These are phyloP conservation scores for Trochalopteron elliotii DNA, from an alignment of 2,113 vertebrate genomes.

Conservation along the genomic window DNA sequence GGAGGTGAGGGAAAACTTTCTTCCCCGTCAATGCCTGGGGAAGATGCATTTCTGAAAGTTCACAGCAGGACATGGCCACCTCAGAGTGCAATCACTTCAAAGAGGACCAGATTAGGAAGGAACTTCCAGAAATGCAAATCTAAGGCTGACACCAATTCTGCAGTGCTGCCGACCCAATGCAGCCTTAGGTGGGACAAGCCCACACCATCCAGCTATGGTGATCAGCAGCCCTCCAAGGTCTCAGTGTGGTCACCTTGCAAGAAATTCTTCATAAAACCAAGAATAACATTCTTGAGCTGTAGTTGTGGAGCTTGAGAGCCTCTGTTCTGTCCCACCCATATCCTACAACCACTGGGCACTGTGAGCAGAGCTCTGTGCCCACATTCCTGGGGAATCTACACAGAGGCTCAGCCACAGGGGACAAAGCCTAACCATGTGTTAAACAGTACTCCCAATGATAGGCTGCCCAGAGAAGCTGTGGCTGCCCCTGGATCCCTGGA, in stretches of 20 bases:
- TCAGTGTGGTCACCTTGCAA: neutral
- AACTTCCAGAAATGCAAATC: slow-evolving; percentile 10
- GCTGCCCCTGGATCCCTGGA: neutral
- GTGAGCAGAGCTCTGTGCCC: neutral
- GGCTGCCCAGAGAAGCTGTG: neutral
- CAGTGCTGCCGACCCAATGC: neutral
- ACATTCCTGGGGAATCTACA: neutral
- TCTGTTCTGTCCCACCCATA: neutral
- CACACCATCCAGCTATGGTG: fast-evolving
- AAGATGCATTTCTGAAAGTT: neutral
- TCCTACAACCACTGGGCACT: fast-evolving
- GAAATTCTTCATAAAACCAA: neutral
- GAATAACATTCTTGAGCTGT: neutral
- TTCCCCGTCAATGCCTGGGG: neutral
- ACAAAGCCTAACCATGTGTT: neutral
- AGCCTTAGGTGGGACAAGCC: neutral
- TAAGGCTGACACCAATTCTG: neutral
- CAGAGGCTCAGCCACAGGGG: neutral
- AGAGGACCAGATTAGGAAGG: neutral
- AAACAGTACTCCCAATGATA: neutral
- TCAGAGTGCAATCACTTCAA: neutral
- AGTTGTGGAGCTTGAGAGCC: neutral
- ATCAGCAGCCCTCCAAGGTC: neutral
- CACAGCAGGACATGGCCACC: neutral
- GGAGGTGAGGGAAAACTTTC: neutral